Evolutionary conservation across 1,140 invertebrate genomes (phyloP), one percentile per base, ranked within the genome.

Genomic region (Stegodyphus dumicola): DNA sequence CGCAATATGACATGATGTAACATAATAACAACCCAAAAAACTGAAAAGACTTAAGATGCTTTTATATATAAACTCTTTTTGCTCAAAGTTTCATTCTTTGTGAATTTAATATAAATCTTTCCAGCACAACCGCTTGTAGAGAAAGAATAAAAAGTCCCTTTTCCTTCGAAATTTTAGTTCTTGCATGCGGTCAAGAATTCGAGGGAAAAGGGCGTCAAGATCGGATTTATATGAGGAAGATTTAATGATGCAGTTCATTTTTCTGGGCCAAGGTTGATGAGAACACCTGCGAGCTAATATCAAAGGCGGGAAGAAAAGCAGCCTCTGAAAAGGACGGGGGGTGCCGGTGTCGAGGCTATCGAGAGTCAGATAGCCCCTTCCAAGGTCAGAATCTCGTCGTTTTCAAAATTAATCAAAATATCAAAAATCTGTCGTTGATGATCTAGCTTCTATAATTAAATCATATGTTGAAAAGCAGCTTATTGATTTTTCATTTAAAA

Each of bases 221-320:
- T 78, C 53, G 51, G 77, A 80, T 69, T 80, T 71, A 80, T 80
- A 71, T 69, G 67, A 80, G 77, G 77, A 80, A 80, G 77, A 80
- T 70, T 80, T 80, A 80, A 80, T 80, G 77, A 80, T 80, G 77
- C 51, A 70, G 66, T 80, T 80, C 77, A 33, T 53, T 69, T 80
- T 80, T 80, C 77, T 80, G 71, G 77, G 77, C 65, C 77, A 80
- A 80, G 77, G 77, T 71, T 80, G 54, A 18, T n/a, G 17, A 49
- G 77, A 80, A 80, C 77, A 80, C 77, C 77, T 80, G 77, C 77
- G 66, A 78, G 48, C 48, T 64, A 66, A 13, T 17, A 78, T 52
- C 54, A 60, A 71, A 52, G 52, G 17, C 60, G 33, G 52, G 60
- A 60, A 67, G 17, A 53, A 33, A 51, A 18, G 15, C 56, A 54